Evolutionary conservation across 2,888 invertebrate genomes (phyloP).

Genomic region (Caenorhabditis becei): DNA sequence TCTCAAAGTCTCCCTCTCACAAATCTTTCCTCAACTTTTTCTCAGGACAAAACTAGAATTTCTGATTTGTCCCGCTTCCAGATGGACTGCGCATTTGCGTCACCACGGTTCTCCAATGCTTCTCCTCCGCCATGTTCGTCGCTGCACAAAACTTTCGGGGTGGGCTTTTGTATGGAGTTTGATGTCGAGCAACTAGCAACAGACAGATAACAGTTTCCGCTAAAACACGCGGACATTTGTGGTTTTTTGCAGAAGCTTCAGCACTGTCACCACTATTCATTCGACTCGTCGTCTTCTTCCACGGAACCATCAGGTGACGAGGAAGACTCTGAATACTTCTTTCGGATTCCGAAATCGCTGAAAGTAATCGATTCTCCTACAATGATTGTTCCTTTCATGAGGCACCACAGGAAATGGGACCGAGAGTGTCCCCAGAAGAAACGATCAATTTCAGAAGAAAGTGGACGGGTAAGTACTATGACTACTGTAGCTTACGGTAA

Average conservation of each 20-base stretch:
- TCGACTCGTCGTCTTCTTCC: background rate
- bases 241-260: conserved; percentile 3
- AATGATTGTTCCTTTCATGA: conserved; percentile 48
- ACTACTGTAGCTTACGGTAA: no score
- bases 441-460: conserved; percentile 5
- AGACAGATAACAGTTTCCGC: conserved; percentile 2
- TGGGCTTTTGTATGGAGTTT: conserved; percentile 5
- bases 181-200: background rate
- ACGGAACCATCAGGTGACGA: no score
- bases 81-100: background rate
- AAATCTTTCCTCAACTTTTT: no score
- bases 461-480: conserved; percentile 15
- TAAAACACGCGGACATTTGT: background rate
- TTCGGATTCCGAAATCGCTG: no score
- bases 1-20: no score
- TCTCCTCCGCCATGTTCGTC: background rate
- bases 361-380: background rate
- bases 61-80: no score
- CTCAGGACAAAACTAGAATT: no score
- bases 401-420: conserved; percentile 34
- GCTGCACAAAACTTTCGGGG: conserved; percentile 4
- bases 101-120: background rate
- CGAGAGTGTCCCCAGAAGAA: background rate
- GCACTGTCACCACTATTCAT: background rate
- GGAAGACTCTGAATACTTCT: background rate